A percentile compares a stretch with the other conserved stretches of the same genome.
Evolutionary conservation across 2,797 vertebrate species (phyloP).

Genomic region (Harpagifer antarcticus): DNA sequence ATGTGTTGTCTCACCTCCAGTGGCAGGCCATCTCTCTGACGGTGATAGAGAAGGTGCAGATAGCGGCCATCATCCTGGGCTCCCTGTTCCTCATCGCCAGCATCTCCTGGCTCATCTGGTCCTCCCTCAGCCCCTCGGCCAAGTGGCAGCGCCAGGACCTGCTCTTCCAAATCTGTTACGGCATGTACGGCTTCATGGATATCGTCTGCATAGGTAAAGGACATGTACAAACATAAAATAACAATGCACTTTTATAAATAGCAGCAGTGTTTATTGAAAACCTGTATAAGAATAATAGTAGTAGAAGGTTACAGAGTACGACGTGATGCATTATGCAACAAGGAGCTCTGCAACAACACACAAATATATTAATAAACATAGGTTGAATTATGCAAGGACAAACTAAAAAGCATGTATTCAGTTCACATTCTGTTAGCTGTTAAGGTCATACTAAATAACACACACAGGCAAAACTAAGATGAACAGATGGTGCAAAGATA

Average conservation of each 20-base stretch:
- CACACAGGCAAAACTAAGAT: conserved; percentile 22
- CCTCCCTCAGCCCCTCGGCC: conserved; percentile 94
- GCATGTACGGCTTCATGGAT: conserved; percentile 98
- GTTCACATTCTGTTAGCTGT: conserved; percentile 34
- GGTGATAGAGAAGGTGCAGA: conserved; percentile 96
- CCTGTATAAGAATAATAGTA: not conserved
- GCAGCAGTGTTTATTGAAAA: not conserved
- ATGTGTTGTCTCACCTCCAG: conserved; percentile 68
- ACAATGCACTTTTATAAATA: not conserved
- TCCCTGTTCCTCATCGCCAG: conserved; percentile 96
- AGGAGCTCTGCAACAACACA: conserved; percentile 21
- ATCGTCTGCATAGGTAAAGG: conserved; percentile 94
- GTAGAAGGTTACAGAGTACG: conserved; percentile 14
- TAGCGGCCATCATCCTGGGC: conserved; percentile 94
- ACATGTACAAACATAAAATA: not conserved
- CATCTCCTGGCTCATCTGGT: conserved; percentile 98
- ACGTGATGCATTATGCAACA: conserved; percentile 34
- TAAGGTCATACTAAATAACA: conserved; percentile 47
- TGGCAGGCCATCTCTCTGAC: conserved; percentile 97
- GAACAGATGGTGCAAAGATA: conserved; percentile 64
- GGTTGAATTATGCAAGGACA: conserved; percentile 58
- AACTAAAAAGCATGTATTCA: conserved; percentile 45
- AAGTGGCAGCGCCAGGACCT: conserved; percentile 96
- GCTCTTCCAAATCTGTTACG: conserved; percentile 97
- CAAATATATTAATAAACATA: conserved; percentile 50